phyloP scores from a whole-genome alignment of 2,113 vertebrate species.

The Gymnocephalus cernua region DNA sequence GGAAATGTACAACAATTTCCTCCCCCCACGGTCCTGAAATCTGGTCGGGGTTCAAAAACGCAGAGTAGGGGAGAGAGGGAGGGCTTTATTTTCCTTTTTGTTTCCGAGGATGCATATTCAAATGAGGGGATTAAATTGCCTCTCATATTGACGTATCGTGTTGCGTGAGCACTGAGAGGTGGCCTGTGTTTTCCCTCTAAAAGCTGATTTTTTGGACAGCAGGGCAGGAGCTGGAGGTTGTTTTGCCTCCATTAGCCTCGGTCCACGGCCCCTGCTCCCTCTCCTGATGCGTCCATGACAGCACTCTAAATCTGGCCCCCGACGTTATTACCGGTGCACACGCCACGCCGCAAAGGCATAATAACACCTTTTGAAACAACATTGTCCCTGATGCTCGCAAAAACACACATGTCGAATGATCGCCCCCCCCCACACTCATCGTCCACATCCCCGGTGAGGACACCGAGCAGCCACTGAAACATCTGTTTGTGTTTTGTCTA shows the following conservation, averaged over 20 bases:
- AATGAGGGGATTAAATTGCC: constrained; percentile 88
- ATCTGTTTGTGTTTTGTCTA: constrained; percentile 82
- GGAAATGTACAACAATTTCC: constrained; percentile 99
- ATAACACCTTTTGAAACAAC: constrained; percentile 80
- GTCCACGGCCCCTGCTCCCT: constrained; percentile 74
- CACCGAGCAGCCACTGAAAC: constrained; percentile 79
- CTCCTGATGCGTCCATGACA: constrained; percentile 72
- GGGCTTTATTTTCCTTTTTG: neutral
- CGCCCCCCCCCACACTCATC: constrained; percentile 6
- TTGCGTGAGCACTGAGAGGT: constrained; percentile 69
- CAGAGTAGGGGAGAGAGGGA: constrained; percentile 53
- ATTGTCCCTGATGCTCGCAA: constrained; percentile 52
- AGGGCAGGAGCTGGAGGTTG: constrained; percentile 72
- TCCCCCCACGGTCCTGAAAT: constrained; percentile 92
- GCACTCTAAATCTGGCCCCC: constrained; percentile 71
- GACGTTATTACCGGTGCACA: constrained; percentile 65
- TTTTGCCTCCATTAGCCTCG: constrained; percentile 80
- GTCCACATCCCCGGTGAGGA: constrained; percentile 55
- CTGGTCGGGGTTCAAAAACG: constrained; percentile 94
- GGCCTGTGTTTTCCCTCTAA: constrained; percentile 77
- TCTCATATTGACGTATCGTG: constrained; percentile 73
- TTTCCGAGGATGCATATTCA: constrained; percentile 88
- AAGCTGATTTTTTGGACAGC: constrained; percentile 80
- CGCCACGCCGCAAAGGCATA: constrained; percentile 53
- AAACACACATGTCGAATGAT: constrained; percentile 33